Base-by-base conservation (phyloP, 2,888 invertebrate genomes). In the Drosophila prostipennis region DNA sequence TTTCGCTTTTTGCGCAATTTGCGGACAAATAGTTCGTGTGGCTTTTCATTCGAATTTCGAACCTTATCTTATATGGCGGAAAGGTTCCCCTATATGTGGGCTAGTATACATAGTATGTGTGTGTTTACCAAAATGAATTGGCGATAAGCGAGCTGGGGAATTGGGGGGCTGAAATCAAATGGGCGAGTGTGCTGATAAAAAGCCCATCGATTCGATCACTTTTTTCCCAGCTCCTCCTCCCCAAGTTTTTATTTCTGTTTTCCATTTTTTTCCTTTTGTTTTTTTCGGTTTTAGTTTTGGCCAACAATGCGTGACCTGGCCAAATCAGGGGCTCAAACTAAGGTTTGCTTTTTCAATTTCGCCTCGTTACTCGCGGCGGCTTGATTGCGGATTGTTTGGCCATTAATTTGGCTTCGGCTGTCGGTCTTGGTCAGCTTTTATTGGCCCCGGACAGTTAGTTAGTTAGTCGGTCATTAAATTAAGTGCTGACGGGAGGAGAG, bases 261-360 rank as follows among this genome's bases (percentile, higher is more conserved):
- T 2, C 5, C 5, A 26, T 36, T 48, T 7, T 13, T 16, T 11
- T 46, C 19, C n/a, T 14, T 26, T 26, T 26, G 26, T 10, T 63
- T 34, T 34, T 19, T 19, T 2, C 1, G 29, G 7, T 36, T 19
- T 19, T 3, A 19, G 19, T 19, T 34, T 37, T 23, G 16, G 39
- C 52, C 19, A 51, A 34, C 77, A 77, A 49, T 71, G 81, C 81
- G 81, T 81, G 81, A 81, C 81, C 74, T 70, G 81, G 48, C 64
- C 67, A 77, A 80, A 83, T 81, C 77, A 70, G 49, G 23, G 71
- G 39, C 63, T 51, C 56, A 11, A 51, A 43, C 52, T 42, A 32
- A 46, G 36, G 63, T 51, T 60, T 63, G 70, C 63, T 37, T 71
- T 61, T 63, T 55, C 71, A 74, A 65, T 65, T 65, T 63, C 34